Evolutionary conservation across 1,140 invertebrate species (phyloP).

Genomic region (Coelopa frigida): DNA sequence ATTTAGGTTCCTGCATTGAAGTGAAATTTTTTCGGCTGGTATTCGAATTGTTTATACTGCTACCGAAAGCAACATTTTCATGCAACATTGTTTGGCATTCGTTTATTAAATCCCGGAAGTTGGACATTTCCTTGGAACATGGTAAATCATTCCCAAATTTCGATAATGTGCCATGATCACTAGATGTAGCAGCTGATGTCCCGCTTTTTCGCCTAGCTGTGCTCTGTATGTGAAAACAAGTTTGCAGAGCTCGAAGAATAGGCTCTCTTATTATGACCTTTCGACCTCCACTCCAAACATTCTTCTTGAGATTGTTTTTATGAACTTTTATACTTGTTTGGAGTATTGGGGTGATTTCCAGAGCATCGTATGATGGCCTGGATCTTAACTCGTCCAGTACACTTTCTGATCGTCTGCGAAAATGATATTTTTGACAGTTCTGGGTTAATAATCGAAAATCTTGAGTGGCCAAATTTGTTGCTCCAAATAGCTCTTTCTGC

Average conservation of each 20-base stretch:
- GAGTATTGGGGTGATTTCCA: conserved; percentile 13
- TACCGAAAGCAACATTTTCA: conserved; percentile 17
- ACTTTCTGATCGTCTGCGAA: conserved; percentile 29
- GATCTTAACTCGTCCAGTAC: conserved; percentile 23
- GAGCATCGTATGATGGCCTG: conserved; percentile 8
- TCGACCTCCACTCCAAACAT: conserved; percentile 13
- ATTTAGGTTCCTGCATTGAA: conserved; percentile 14
- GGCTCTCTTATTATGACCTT: conserved; percentile 25
- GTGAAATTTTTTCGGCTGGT: conserved; percentile 18
- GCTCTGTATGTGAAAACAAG: conserved; percentile 21
- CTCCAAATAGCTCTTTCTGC: background rate
- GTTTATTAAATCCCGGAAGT: conserved; percentile 29
- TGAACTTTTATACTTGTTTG: conserved; percentile 17
- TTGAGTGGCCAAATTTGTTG: too few relatives aligned
- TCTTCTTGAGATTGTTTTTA: conserved; percentile 22
- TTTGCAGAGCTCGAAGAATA: conserved; percentile 18
- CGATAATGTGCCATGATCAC: conserved; percentile 12
- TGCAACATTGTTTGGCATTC: conserved; percentile 28
- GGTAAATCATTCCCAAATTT: background rate
- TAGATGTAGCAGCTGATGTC: conserved; percentile 6
- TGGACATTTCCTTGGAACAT: conserved; percentile 11
- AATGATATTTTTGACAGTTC: conserved; percentile 23
- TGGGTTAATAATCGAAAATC: conserved; percentile 3
- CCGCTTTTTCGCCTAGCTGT: conserved; percentile 10
- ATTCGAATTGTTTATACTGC: conserved; percentile 9